Evolutionary conservation across 2,113 vertebrate genomes (phyloP).

Genomic region (Podarcis raffonei): DNA sequence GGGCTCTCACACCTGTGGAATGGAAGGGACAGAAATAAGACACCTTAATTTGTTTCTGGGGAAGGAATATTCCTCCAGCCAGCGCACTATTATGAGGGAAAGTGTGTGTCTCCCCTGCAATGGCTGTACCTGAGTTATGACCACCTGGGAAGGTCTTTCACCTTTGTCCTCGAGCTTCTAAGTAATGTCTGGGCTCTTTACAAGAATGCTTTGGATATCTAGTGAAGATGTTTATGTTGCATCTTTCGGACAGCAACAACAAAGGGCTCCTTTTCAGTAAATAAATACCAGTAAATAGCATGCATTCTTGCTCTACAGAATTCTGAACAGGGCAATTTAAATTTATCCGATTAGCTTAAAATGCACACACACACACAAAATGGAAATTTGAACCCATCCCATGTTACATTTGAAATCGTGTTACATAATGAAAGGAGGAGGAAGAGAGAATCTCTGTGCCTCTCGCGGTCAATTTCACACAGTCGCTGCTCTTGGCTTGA

Average conservation of each 20-base stretch:
- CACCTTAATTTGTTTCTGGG: neutral
- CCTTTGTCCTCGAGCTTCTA: neutral
- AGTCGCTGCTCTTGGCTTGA: neutral
- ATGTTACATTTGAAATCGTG: neutral
- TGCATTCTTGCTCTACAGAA: neutral
- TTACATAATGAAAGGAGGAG: neutral
- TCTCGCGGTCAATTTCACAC: neutral
- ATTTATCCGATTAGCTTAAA: neutral
- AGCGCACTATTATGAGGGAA: too few relatives aligned
- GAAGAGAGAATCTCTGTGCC: neutral
- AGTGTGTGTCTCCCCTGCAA: too few relatives aligned
- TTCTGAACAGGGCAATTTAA: neutral
- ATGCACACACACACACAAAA: neutral
- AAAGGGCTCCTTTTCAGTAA: neutral
- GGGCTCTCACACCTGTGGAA: neutral
- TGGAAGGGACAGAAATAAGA: neutral
- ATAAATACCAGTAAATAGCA: neutral
- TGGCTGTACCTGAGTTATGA: neutral
- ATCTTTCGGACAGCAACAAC: neutral
- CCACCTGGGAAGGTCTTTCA: neutral
- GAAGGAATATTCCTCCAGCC: neutral
- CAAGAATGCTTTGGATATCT: neutral
- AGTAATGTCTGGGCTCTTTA: neutral
- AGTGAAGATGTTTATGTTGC: too few relatives aligned
- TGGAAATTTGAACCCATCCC: too few relatives aligned